Evolutionary conservation across 2,113 vertebrate genomes (phyloP).

Genomic region (Pluvianellus socialis): DNA sequence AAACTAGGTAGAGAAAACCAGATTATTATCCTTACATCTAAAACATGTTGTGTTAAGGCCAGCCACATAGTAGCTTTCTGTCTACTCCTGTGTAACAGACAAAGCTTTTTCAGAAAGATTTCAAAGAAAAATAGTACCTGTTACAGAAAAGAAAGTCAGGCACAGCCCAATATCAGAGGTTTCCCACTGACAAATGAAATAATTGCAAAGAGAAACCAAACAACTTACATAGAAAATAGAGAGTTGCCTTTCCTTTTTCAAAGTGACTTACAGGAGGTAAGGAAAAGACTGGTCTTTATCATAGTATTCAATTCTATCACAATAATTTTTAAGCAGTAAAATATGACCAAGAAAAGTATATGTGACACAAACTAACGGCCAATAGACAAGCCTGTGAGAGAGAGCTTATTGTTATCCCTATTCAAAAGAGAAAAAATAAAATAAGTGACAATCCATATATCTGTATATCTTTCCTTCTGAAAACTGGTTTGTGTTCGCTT

Average conservation of each 20-base stretch:
- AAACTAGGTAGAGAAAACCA: background rate
- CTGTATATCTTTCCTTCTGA: background rate
- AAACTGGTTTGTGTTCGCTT: background rate
- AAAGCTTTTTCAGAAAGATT: background rate
- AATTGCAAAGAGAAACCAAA: background rate
- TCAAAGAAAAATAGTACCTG: background rate
- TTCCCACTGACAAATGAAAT: background rate
- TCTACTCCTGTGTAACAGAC: background rate
- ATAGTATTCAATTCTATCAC: background rate
- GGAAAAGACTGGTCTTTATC: background rate
- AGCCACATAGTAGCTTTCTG: background rate
- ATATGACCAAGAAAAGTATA: background rate
- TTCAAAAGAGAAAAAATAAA: background rate
- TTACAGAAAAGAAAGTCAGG: background rate
- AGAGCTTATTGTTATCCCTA: background rate
- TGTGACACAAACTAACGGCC: background rate
- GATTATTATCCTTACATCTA: background rate
- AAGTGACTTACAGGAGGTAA: background rate
- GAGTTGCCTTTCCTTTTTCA: background rate
- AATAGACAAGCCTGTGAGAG: background rate
- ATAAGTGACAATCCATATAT: background rate
- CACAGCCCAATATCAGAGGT: background rate
- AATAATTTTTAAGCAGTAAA: background rate
- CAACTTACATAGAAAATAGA: background rate
- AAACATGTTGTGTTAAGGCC: background rate